phyloP scores from a whole-genome alignment of 2,797 vertebrate species.

The Halcyon smyrnensis region DNA sequence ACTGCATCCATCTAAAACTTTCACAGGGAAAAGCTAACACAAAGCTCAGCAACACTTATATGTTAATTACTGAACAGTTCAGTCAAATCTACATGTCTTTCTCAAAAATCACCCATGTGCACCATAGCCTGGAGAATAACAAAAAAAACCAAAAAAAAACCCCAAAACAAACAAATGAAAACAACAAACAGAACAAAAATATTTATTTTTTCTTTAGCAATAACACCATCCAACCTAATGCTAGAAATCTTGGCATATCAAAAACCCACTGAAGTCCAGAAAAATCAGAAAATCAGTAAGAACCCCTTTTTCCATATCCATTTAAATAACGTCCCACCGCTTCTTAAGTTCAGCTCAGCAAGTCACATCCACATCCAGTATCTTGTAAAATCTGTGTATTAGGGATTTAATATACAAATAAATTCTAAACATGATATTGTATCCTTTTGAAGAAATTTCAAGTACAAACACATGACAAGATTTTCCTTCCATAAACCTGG shows the following conservation, averaged over 20 bases:
- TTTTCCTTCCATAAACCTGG: not conserved
- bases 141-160: not conserved
- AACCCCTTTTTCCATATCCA: not conserved
- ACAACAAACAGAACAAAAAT: not conserved
- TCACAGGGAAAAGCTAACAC: not conserved
- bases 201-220: not conserved
- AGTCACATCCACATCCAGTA: not conserved
- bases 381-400: not conserved
- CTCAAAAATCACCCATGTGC: not conserved
- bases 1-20: not conserved
- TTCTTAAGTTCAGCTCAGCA: not conserved
- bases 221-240: not conserved
- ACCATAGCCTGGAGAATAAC: accelerated
- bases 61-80: not conserved
- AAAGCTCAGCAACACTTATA: not conserved
- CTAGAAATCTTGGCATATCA: not conserved
- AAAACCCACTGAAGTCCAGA: not conserved
- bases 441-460: not conserved
- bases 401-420: not conserved
- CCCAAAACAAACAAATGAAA: no score
- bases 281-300: not conserved
- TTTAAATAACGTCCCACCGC: not conserved
- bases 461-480: not conserved
- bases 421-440: not conserved
- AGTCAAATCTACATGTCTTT: not conserved